These are phyloP conservation scores for Troides aeacus DNA, from an alignment of 2,888 invertebrate genomes.

Conservation along the genomic window DNA sequence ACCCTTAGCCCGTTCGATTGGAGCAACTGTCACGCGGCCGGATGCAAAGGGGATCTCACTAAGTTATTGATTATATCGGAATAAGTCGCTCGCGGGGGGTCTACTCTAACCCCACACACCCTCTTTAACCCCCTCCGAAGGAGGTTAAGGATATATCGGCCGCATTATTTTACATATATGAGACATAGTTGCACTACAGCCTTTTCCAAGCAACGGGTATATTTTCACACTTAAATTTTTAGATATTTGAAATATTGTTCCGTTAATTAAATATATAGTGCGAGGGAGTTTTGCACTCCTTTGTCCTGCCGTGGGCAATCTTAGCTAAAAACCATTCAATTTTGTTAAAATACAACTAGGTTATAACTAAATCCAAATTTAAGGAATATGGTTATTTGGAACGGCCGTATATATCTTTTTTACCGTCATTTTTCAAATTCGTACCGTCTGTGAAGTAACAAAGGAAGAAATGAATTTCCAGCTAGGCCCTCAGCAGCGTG, in stretches of 20 bases:
- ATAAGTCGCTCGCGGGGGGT: constrained; percentile 72
- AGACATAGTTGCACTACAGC: constrained; percentile 75
- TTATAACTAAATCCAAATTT: constrained; percentile 23
- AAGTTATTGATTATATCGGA: constrained; percentile 81
- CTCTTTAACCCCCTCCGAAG: constrained; percentile 47
- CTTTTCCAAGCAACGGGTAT: constrained; percentile 52
- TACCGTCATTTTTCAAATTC: neutral
- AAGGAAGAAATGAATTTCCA: constrained; percentile 28
- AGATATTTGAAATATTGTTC: constrained; percentile 3
- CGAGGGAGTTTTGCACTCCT: neutral
- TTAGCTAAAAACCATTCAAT: constrained; percentile 5
- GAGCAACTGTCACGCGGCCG: constrained; percentile 76
- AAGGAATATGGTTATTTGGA: too few relatives aligned
- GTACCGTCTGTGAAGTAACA: neutral
- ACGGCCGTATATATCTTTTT: too few relatives aligned
- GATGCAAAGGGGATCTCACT: constrained; percentile 80
- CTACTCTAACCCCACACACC: constrained; percentile 50
- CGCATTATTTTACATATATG: constrained; percentile 80
- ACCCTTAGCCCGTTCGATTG: constrained; percentile 69
- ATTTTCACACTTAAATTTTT: constrained; percentile 1
- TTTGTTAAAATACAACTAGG: constrained; percentile 30
- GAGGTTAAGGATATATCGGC: constrained; percentile 73
- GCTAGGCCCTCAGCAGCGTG: constrained; percentile 27
- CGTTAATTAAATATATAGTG: constrained; percentile 1
- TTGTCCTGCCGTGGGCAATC: neutral